phyloP scores from a whole-genome alignment of 2,888 invertebrate species.

The Plebejus melissa region DNA sequence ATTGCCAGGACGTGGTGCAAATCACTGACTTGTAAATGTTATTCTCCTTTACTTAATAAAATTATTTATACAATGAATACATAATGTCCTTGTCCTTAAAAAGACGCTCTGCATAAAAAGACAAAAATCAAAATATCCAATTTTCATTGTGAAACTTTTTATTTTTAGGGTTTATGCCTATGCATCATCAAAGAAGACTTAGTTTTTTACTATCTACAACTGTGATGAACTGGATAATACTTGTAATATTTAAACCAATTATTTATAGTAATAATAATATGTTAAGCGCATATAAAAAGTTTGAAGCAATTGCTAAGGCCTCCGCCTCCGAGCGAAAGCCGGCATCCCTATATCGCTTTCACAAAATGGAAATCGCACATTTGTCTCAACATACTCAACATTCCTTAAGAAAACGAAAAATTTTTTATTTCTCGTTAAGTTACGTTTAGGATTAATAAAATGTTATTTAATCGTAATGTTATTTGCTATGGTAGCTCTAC shows the following conservation, averaged over 20 bases:
- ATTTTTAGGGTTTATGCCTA: too few relatives aligned
- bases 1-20: slow-evolving; percentile 31
- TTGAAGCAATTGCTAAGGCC: not conserved
- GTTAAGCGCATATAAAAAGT: not conserved
- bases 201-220: too few relatives aligned
- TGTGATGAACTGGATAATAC: too few relatives aligned
- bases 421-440: not conserved
- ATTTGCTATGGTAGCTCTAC: not conserved
- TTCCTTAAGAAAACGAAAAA: not conserved
- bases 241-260: too few relatives aligned
- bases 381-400: slow-evolving; percentile 8
- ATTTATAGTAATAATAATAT: too few relatives aligned
- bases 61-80: too few relatives aligned
- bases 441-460: not conserved
- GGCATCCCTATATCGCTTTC: slow-evolving; percentile 10
- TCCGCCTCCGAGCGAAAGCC: not conserved
- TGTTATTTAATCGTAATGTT: not conserved
- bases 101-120: too few relatives aligned
- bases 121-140: too few relatives aligned
- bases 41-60: too few relatives aligned
- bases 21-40: slow-evolving; percentile 1
- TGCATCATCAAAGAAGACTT: too few relatives aligned
- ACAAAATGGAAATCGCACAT: slow-evolving; percentile 8
- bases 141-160: too few relatives aligned
- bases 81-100: too few relatives aligned